Percentiles rank a stretch among this genome's conserved stretches.
Conservation (phyloP, 2,113 vertebrate genomes). For the Boulengeromyrus knoepffleri region DNA sequence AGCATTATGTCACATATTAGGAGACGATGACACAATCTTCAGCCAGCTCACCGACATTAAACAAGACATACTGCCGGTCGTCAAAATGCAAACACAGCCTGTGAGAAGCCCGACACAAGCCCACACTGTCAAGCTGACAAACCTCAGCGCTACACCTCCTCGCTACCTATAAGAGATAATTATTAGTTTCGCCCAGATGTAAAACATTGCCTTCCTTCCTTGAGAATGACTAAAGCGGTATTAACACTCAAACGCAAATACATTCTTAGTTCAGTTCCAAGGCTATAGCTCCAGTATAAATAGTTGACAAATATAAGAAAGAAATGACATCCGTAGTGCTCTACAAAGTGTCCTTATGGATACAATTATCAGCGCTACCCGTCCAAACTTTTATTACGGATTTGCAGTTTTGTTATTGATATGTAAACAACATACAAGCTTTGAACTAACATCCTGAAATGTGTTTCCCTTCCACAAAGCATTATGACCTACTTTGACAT, state of each 20-base stretch:
- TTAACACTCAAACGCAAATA: neutral
- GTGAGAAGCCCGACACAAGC: neutral
- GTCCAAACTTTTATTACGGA: neutral
- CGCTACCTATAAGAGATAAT: neutral
- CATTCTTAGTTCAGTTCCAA: neutral
- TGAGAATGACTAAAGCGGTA: neutral
- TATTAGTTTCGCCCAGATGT: neutral
- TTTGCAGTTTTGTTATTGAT: neutral
- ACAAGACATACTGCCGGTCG: neutral
- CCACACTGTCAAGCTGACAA: neutral
- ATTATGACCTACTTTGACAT: neutral
- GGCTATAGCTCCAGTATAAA: neutral
- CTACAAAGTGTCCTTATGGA: neutral
- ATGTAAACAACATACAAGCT: neutral
- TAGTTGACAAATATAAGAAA: neutral
- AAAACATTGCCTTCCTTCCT: neutral
- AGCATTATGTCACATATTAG: neutral
- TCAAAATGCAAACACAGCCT: neutral
- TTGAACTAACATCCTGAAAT: neutral
- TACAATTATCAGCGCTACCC: neutral
- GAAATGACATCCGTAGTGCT: neutral
- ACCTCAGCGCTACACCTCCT: neutral
- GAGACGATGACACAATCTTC: neutral
- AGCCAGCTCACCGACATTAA: neutral
- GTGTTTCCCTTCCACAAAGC: neutral